These are phyloP conservation scores for Sminthurinus aureus DNA, from an alignment of 2,888 invertebrate genomes.

Conservation along the genomic window DNA sequence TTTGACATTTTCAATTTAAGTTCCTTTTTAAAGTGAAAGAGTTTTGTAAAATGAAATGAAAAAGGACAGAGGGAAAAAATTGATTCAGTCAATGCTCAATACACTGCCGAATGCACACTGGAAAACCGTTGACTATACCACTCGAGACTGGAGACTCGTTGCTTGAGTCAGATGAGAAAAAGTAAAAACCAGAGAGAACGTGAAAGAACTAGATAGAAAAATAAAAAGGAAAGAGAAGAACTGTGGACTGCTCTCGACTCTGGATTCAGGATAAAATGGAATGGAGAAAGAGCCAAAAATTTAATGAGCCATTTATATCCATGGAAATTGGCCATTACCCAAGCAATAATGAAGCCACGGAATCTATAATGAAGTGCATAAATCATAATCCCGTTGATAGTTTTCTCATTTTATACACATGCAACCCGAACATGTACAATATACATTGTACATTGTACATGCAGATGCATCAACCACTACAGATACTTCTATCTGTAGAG, in stretches of 20 bases:
- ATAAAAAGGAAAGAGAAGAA: background rate
- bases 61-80: no score
- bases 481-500: no score
- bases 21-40: no score
- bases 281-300: slow-evolving; percentile 31
- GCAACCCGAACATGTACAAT: background rate
- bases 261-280: background rate
- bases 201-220: background rate
- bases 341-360: slow-evolving; percentile 40
- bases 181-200: background rate
- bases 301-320: slow-evolving; percentile 41
- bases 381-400: slow-evolving; percentile 34
- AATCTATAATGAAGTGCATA: slow-evolving; percentile 43
- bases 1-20: no score
- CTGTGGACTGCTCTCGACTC: background rate
- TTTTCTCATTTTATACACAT: background rate
- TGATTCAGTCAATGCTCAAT: no score
- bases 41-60: no score
- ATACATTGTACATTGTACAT: background rate
- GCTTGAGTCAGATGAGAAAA: background rate
- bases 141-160: background rate
- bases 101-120: no score
- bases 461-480: background rate
- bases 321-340: slow-evolving; percentile 41
- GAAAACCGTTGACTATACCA: no score